phyloP scores from a whole-genome alignment of 2,797 vertebrate genomes.

The Sebastolobus altivelis region DNA sequence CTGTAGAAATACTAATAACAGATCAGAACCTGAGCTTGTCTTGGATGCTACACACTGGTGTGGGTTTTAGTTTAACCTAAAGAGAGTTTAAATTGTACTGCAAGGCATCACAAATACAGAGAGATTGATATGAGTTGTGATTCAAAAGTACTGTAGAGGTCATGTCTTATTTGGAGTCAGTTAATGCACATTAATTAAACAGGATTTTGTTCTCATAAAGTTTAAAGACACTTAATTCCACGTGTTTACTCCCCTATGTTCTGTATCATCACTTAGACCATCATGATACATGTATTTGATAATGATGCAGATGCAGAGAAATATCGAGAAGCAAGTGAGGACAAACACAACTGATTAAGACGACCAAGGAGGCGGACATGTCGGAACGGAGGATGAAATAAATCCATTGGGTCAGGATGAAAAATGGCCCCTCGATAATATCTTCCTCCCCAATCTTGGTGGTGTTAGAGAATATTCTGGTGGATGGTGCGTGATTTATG shows the following conservation, averaged over 20 bases:
- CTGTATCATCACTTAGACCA: not conserved
- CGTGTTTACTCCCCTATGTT: not conserved
- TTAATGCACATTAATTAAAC: not conserved
- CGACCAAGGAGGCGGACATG: not conserved
- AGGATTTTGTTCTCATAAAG: not conserved
- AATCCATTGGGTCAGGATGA: constrained; percentile 55
- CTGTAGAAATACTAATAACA: constrained; percentile 8
- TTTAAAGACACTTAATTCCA: constrained; percentile 2
- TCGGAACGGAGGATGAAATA: constrained; percentile 34
- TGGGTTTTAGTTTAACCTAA: not conserved
- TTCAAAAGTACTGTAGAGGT: not conserved
- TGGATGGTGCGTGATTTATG: constrained; percentile 66
- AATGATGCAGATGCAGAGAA: not conserved
- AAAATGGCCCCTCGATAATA: constrained; percentile 52
- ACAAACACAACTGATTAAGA: constrained; percentile 25
- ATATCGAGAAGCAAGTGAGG: not conserved
- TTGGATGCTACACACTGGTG: not conserved
- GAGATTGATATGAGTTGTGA: not conserved
- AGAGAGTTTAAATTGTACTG: not conserved
- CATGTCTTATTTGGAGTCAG: not conserved
- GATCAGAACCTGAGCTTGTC: not conserved
- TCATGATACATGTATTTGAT: not conserved
- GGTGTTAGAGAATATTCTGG: constrained; percentile 46
- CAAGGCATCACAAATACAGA: not conserved
- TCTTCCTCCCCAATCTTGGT: constrained; percentile 29